These are phyloP conservation scores for Dinomys branickii DNA, from an alignment of 2,113 vertebrate genomes.

Conservation along the genomic window DNA sequence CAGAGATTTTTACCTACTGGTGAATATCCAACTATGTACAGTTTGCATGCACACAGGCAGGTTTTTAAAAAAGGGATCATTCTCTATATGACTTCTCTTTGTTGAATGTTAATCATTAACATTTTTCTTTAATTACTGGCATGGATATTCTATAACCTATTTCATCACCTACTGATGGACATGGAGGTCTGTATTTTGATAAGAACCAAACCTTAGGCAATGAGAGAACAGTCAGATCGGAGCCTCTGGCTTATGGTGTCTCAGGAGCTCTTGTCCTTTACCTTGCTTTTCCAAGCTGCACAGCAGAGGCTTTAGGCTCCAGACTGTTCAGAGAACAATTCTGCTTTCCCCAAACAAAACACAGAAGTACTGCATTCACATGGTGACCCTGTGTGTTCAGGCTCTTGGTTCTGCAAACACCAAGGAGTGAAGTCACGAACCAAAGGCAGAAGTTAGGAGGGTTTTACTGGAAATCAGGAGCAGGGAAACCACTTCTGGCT, in stretches of 20 bases:
- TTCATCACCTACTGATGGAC: not conserved
- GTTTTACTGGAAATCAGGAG: not conserved
- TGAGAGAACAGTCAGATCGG: not conserved
- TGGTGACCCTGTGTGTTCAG: not conserved
- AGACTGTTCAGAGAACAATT: slow-evolving; percentile 9
- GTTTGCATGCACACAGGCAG: not conserved
- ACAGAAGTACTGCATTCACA: not conserved
- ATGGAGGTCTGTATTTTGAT: slow-evolving; percentile 50
- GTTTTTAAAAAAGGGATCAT: not conserved
- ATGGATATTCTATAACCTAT: not conserved
- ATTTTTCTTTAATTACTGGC: not conserved
- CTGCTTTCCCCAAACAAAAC: slow-evolving; percentile 47
- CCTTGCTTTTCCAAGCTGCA: not conserved
- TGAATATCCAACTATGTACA: not conserved
- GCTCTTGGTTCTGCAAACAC: not conserved
- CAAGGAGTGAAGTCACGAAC: not conserved
- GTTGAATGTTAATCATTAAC: not conserved
- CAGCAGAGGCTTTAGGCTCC: not conserved
- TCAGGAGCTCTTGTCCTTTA: not conserved
- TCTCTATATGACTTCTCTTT: slow-evolving; percentile 26
- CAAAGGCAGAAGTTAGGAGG: not conserved
- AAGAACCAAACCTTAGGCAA: not conserved
- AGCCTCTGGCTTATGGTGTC: not conserved
- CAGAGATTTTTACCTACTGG: not conserved
- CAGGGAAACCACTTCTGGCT: not conserved